phyloP scores from a whole-genome alignment of 1,140 invertebrate species.

The Hylaeus volcanicus region DNA sequence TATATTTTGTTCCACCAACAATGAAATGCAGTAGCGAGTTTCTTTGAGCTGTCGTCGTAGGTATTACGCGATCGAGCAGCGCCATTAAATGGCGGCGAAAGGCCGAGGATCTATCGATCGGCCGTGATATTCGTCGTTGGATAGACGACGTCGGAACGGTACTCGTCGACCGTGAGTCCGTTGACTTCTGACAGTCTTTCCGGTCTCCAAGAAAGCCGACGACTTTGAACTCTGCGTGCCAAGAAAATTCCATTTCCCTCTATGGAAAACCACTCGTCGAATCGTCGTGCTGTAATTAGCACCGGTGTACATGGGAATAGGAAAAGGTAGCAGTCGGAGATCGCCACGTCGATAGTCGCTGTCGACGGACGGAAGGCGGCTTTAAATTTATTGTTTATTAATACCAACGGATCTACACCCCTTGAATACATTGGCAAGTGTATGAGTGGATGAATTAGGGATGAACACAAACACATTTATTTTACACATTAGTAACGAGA shows the following conservation, averaged over 20 bases:
- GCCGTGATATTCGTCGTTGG: constrained; percentile 1
- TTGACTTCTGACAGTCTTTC: constrained; percentile 47
- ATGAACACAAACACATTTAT: no score
- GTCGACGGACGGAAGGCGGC: background rate
- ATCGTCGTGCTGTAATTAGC: constrained; percentile 56
- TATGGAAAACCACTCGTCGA: constrained; percentile 57
- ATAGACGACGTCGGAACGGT: constrained; percentile 10
- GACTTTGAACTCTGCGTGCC: constrained; percentile 49
- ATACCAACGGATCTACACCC: no score
- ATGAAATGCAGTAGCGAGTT: no score
- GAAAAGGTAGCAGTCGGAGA: constrained; percentile 32
- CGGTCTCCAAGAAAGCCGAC: constrained; percentile 54
- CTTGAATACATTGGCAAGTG: no score
- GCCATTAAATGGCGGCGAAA: background rate
- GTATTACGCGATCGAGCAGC: no score
- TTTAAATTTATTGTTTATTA: no score
- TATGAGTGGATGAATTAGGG: no score
- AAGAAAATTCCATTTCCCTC: constrained; percentile 60
- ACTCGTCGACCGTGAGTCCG: constrained; percentile 29
- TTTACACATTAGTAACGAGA: no score
- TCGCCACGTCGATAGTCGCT: constrained; percentile 2
- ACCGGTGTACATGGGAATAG: constrained; percentile 41
- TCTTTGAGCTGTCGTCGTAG: background rate
- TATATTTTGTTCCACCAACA: no score
- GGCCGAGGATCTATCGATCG: background rate